Evolutionary conservation across 35 echinoderm and acorn worm genomes (phyloP).

Genomic region (Amphiura filiformis): DNA sequence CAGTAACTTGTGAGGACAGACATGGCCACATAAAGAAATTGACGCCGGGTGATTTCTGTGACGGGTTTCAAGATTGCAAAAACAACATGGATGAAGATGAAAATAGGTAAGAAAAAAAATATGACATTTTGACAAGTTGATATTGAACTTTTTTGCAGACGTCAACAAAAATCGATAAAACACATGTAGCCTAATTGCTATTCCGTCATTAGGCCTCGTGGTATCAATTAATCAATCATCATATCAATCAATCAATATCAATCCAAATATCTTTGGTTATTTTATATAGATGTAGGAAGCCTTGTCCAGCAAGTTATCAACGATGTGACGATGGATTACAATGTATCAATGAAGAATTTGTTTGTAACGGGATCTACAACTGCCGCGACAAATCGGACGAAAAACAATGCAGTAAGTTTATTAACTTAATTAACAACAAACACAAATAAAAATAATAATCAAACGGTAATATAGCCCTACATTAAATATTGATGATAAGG

Average conservation of each 20-base stretch:
- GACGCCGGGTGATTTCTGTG: slow-evolving; percentile 46
- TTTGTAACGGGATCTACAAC: slow-evolving; percentile 61
- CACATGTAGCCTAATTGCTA: too few relatives aligned
- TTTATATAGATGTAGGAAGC: slow-evolving; percentile 41
- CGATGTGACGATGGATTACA: slow-evolving; percentile 68
- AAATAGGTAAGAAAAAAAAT: slow-evolving; percentile 24
- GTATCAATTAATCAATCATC: too few relatives aligned
- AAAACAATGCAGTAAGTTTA: slow-evolving; percentile 40
- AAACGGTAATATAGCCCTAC: too few relatives aligned
- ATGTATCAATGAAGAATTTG: slow-evolving; percentile 62
- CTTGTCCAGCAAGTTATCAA: slow-evolving; percentile 32
- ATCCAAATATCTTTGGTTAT: too few relatives aligned
- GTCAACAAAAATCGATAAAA: too few relatives aligned
- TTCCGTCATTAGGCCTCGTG: too few relatives aligned
- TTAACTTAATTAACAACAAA: too few relatives aligned
- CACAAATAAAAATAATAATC: too few relatives aligned
- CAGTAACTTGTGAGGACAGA: slow-evolving; percentile 21
- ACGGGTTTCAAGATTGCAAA: slow-evolving; percentile 50
- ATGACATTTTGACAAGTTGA: too few relatives aligned
- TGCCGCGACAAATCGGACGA: slow-evolving; percentile 65
- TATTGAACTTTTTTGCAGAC: too few relatives aligned
- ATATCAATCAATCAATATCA: neutral
- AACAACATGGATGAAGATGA: slow-evolving; percentile 34
- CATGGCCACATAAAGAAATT: slow-evolving; percentile 4
- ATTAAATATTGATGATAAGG: too few relatives aligned